Conservation (phyloP, 2,113 vertebrate species). For the Zapus hudsonius region DNA sequence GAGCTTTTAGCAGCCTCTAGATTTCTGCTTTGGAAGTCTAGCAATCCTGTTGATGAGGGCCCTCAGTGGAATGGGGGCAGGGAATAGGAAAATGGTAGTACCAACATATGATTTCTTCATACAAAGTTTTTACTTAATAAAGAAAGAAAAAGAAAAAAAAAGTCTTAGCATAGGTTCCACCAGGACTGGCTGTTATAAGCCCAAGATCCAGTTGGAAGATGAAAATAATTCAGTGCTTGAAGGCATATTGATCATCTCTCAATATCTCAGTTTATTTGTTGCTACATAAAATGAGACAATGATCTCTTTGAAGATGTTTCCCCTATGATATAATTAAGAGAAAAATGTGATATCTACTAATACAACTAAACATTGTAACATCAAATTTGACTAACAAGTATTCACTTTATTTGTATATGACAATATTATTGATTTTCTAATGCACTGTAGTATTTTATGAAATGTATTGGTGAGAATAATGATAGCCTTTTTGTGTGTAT, state of each 20-base stretch:
- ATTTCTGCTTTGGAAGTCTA: too few relatives aligned
- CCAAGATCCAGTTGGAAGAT: slow-evolving; percentile 11
- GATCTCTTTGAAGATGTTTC: slow-evolving; percentile 27
- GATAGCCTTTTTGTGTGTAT: too few relatives aligned
- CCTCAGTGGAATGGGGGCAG: too few relatives aligned
- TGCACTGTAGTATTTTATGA: background rate
- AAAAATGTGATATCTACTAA: background rate
- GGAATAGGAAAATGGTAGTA: too few relatives aligned
- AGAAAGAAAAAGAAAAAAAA: too few relatives aligned
- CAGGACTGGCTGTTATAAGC: background rate
- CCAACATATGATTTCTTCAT: too few relatives aligned
- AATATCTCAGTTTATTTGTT: background rate
- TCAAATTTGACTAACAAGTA: background rate
- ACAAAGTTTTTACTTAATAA: too few relatives aligned
- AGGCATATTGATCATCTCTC: background rate
- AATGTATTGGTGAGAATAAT: background rate
- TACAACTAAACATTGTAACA: background rate
- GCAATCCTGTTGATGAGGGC: too few relatives aligned
- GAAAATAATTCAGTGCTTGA: background rate
- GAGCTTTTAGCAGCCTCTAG: too few relatives aligned
- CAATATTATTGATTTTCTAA: background rate
- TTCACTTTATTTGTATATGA: background rate
- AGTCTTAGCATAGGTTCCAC: background rate
- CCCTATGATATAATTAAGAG: slow-evolving; percentile 7
- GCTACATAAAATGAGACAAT: background rate